Percentiles rank a stretch among this genome's conserved stretches.
Evolutionary conservation across 2,888 invertebrate genomes (phyloP).

Genomic region (Julus scanicus): DNA sequence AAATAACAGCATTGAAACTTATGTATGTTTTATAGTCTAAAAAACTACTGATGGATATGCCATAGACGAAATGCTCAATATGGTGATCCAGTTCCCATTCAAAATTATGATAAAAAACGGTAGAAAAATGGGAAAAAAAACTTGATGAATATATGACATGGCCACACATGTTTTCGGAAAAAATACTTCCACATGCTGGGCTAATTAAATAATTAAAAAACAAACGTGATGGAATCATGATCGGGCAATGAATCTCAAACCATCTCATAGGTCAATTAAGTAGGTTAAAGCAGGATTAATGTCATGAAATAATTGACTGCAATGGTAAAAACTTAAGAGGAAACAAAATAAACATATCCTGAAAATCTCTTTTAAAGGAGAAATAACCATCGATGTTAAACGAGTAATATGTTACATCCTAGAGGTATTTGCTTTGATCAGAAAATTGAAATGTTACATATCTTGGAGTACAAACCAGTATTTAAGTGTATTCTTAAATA

Average conservation of each 20-base stretch:
- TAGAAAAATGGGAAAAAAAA: neutral
- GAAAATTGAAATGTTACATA: too few species aligned
- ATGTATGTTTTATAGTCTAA: neutral
- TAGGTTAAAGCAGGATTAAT: neutral
- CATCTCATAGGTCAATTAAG: neutral
- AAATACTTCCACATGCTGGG: neutral
- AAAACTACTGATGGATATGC: conserved; percentile 4
- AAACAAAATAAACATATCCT: too few species aligned
- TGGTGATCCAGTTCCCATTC: neutral
- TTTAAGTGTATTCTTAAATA: too few species aligned
- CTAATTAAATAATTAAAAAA: conserved; percentile 22
- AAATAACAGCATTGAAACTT: neutral
- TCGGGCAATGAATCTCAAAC: neutral
- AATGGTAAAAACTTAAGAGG: too few species aligned
- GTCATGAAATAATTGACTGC: too few species aligned
- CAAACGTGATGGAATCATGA: neutral
- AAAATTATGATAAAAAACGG: neutral
- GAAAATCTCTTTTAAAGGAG: too few species aligned
- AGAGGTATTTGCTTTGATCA: too few species aligned
- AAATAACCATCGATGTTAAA: too few species aligned
- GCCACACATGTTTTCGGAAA: neutral
- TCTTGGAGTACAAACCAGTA: too few species aligned
- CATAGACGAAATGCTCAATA: neutral
- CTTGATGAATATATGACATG: neutral
- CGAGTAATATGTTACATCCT: too few species aligned